Percentiles rank a stretch among this genome's conserved stretches.
phyloP scores from a whole-genome alignment of 2,113 vertebrate genomes.

The Podarcis muralis region DNA sequence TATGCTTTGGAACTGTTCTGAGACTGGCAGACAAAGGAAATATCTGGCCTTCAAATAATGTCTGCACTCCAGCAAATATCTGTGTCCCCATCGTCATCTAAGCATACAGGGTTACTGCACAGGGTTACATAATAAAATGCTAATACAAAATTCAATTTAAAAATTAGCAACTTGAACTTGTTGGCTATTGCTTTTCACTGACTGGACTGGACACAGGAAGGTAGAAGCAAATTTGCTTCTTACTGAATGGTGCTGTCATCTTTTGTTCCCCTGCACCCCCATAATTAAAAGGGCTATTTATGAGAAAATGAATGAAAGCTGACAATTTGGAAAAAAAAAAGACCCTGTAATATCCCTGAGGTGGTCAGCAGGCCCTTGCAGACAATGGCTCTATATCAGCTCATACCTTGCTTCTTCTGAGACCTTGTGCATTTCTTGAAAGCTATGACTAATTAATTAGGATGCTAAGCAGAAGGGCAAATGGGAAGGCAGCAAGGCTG shows the following conservation, averaged over 20 bases:
- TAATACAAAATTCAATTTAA: not conserved
- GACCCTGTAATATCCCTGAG: not conserved
- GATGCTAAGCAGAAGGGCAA: not conserved
- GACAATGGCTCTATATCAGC: not conserved
- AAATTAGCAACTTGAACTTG: not conserved
- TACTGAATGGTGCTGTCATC: not conserved
- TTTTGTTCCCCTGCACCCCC: not conserved
- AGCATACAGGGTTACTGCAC: no score
- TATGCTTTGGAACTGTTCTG: not conserved
- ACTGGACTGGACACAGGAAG: not conserved
- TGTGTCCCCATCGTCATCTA: no score
- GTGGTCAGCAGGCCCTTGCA: not conserved
- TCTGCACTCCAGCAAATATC: no score
- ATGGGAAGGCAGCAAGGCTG: not conserved
- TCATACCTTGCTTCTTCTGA: not conserved
- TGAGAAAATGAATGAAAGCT: not conserved
- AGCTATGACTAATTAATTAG: constrained; percentile 4
- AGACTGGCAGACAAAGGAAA: not conserved
- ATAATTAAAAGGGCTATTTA: not conserved
- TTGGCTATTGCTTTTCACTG: not conserved
- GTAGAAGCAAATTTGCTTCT: not conserved
- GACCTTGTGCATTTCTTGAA: not conserved
- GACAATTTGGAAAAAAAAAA: not conserved
- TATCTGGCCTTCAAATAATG: not conserved
- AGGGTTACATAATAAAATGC: not conserved